Conservation (phyloP, 1,140 invertebrate species). For the Galendromus occidentalis region DNA sequence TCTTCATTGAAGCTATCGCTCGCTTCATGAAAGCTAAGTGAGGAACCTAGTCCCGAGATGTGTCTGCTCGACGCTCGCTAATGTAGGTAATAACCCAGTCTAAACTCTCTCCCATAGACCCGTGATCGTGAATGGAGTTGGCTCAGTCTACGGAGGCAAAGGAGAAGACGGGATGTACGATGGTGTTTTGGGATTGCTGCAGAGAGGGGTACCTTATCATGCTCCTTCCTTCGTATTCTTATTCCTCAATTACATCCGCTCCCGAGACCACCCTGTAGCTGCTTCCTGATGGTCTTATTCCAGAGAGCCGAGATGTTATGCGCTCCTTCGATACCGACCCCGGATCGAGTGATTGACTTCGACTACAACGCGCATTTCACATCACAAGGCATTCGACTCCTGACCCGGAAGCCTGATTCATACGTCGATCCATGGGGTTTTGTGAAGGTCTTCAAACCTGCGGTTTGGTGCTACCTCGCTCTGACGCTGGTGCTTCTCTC, state of each 20-base stretch:
- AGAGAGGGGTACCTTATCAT: not conserved
- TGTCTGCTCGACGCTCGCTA: too few relatives aligned
- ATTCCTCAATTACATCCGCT: not conserved
- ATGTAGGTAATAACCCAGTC: not conserved
- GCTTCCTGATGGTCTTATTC: not conserved
- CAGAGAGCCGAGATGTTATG: not conserved
- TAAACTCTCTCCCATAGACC: not conserved
- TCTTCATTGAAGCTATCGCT: not conserved
- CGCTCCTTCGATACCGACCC: not conserved
- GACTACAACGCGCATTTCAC: not conserved
- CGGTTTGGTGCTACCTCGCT: not conserved
- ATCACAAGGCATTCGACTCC: not conserved
- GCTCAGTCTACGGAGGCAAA: not conserved
- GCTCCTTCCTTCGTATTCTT: not conserved
- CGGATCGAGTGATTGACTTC: not conserved
- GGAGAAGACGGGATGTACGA: not conserved
- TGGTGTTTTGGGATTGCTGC: not conserved
- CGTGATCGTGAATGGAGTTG: not conserved
- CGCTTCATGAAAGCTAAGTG: not conserved
- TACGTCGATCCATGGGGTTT: constrained; percentile 4
- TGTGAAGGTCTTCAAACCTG: not conserved
- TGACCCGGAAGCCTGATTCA: not conserved
- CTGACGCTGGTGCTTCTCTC: not conserved
- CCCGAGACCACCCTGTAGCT: too few relatives aligned
- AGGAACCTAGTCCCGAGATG: too few relatives aligned